These are phyloP conservation scores for Theropithecus gelada DNA, from an alignment of 2,113 vertebrate species.

Conservation along the genomic window DNA sequence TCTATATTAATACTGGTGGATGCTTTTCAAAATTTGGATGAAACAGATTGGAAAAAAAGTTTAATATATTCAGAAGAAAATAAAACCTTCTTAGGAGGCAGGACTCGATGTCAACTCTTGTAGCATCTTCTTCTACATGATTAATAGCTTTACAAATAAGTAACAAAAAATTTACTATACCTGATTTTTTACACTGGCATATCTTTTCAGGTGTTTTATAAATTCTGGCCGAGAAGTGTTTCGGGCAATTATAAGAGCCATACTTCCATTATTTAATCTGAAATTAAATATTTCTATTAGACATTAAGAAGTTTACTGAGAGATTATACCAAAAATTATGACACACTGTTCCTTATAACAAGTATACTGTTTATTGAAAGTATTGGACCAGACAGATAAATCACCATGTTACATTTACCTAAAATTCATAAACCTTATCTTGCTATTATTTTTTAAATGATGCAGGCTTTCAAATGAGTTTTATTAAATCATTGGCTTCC, in stretches of 20 bases:
- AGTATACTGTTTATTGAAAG: neutral
- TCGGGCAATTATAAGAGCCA: conserved; percentile 89
- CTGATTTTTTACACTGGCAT: conserved; percentile 86
- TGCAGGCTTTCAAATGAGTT: conserved; percentile 18
- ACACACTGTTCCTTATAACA: conserved; percentile 12
- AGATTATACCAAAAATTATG: neutral
- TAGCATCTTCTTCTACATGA: conserved; percentile 57
- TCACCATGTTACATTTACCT: neutral
- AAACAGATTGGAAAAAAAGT: conserved; percentile 71
- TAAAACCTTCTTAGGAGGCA: conserved; percentile 84
- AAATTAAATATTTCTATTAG: conserved; percentile 68
- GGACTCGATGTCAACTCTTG: conserved; percentile 77
- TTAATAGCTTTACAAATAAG: conserved; percentile 73
- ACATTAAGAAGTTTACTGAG: conserved; percentile 9
- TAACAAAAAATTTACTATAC: conserved; percentile 77
- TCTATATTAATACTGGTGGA: conserved; percentile 83
- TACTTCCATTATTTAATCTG: conserved; percentile 94
- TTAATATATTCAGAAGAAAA: conserved; percentile 85
- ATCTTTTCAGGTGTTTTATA: conserved; percentile 96
- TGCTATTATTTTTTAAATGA: neutral
- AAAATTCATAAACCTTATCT: conserved; percentile 16
- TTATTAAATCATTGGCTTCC: neutral
- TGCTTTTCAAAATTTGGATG: conserved; percentile 76
- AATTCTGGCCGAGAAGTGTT: conserved; percentile 95
- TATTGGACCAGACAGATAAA: neutral